These are phyloP conservation scores for Dendroctonus ponderosae DNA, from an alignment of 1,140 invertebrate species.

Conservation along the genomic window DNA sequence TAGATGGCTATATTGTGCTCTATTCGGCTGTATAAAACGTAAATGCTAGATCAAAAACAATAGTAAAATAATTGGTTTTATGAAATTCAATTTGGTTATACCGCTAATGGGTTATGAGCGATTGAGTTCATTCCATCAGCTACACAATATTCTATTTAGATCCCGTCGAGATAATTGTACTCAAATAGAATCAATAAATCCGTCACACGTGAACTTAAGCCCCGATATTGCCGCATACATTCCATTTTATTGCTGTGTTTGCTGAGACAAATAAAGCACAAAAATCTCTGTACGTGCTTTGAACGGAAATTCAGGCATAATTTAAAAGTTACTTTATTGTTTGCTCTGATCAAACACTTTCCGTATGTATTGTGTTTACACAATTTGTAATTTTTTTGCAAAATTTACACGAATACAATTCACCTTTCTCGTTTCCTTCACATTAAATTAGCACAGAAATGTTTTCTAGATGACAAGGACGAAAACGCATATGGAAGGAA, in stretches of 20 bases:
- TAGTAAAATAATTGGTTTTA: no score
- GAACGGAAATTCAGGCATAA: slow-evolving; percentile 19
- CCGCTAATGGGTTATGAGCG: no score
- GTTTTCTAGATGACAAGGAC: no score
- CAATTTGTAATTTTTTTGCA: slow-evolving; percentile 5
- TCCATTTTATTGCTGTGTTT: slow-evolving; percentile 21
- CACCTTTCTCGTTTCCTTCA: neutral
- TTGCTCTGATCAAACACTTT: slow-evolving; percentile 23
- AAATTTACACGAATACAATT: neutral
- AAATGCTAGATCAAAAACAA: no score
- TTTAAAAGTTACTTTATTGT: slow-evolving; percentile 32
- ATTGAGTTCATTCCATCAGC: no score
- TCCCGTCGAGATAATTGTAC: neutral
- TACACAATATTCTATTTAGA: no score
- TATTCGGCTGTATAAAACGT: no score
- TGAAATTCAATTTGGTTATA: no score
- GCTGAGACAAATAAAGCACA: slow-evolving; percentile 20
- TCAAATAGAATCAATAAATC: neutral
- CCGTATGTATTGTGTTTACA: slow-evolving; percentile 19
- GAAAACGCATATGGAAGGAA: no score
- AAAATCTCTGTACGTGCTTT: slow-evolving; percentile 21
- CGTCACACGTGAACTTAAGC: slow-evolving; percentile 3
- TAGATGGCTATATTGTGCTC: no score
- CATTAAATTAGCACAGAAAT: no score
- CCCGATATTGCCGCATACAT: slow-evolving; percentile 10